Evolutionary conservation across 1,140 invertebrate species (phyloP).

Genomic region (Eufriesea mexicana): DNA sequence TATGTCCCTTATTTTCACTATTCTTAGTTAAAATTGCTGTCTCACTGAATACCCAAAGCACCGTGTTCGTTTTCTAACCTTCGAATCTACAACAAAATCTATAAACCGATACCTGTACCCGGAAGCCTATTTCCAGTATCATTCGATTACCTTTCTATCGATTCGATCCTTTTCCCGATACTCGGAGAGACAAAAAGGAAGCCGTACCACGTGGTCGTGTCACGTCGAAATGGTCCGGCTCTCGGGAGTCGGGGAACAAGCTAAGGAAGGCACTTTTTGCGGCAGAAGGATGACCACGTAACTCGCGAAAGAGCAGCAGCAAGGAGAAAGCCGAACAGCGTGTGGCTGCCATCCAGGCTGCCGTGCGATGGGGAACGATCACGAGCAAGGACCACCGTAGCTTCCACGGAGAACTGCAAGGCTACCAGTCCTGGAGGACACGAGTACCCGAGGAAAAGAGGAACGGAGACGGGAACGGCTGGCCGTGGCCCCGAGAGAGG

Average conservation of each 20-base stretch:
- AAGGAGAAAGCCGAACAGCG: constrained; percentile 16
- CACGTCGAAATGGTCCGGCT: not conserved
- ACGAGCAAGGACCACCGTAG: constrained; percentile 49
- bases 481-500: not conserved
- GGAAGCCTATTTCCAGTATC: too few relatives aligned
- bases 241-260: not conserved
- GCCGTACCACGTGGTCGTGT: not conserved
- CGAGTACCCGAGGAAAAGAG: not conserved
- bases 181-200: not conserved
- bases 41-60: too few relatives aligned
- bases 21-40: too few relatives aligned
- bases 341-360: constrained; percentile 30
- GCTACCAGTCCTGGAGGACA: constrained; percentile 12
- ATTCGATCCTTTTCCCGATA: not conserved
- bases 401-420: constrained; percentile 13
- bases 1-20: too few relatives aligned
- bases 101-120: too few relatives aligned
- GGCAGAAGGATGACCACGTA: not conserved
- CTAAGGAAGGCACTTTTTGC: not conserved
- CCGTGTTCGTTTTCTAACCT: too few relatives aligned
- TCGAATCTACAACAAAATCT: too few relatives aligned
- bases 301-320: not conserved
- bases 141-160: not conserved
- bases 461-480: not conserved
- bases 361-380: constrained; percentile 22